A percentile compares a stretch with the other conserved stretches of the same genome.
Conservation (phyloP, 2,113 vertebrate species). For the Lagopus leucura region DNA sequence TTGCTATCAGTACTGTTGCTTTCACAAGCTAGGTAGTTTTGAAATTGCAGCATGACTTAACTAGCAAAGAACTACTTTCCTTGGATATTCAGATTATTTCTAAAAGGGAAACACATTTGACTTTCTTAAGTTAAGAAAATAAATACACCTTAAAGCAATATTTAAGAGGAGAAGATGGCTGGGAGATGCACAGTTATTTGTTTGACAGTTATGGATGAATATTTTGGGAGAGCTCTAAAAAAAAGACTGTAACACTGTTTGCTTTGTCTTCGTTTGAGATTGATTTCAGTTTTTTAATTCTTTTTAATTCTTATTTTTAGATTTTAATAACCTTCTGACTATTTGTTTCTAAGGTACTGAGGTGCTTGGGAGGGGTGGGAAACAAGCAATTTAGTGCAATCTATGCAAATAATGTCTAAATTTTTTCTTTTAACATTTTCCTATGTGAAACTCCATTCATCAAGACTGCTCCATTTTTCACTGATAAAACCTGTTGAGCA, state of each 20-base stretch:
- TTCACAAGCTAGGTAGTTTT: slow-evolving; percentile 16
- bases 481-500: slow-evolving; percentile 50
- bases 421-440: neutral
- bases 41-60: neutral
- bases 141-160: neutral
- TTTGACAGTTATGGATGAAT: neutral
- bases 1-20: neutral
- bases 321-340: slow-evolving; percentile 21
- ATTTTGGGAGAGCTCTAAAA: slow-evolving; percentile 27
- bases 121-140: neutral
- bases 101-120: slow-evolving; percentile 15
- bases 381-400: slow-evolving; percentile 22
- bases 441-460: slow-evolving; percentile 41
- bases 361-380: slow-evolving; percentile 35
- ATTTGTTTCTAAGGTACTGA: slow-evolving; percentile 2
- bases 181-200: neutral
- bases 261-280: slow-evolving; percentile 36
- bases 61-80: neutral
- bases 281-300: neutral
- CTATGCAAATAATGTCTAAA: slow-evolving; percentile 42
- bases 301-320: neutral
- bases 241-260: neutral
- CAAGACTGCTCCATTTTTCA: slow-evolving; percentile 29
- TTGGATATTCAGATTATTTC: neutral
- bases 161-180: neutral